Evolutionary conservation across 1,140 invertebrate genomes (phyloP).

Genomic region (Oppia nitens): DNA sequence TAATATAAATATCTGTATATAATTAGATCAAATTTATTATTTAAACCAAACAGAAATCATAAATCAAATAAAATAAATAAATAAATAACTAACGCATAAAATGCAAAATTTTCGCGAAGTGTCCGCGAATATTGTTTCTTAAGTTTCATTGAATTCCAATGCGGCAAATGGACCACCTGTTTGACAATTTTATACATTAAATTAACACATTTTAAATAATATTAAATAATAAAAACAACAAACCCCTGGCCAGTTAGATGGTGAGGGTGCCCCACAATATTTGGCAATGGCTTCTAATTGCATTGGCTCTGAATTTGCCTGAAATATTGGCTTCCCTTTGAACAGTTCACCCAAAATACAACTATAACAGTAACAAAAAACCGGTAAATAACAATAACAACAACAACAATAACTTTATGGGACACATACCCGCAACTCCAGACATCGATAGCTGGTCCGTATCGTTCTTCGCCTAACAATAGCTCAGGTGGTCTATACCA

Average conservation of each 20-base stretch:
- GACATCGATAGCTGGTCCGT: constrained; percentile 94
- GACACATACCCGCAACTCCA: constrained; percentile 79
- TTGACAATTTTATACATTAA: not conserved
- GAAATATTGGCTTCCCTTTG: constrained; percentile 85
- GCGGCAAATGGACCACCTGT: constrained; percentile 74
- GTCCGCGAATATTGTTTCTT: constrained; percentile 74
- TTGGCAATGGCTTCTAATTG: constrained; percentile 88
- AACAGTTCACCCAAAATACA: constrained; percentile 98
- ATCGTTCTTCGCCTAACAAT: constrained; percentile 88
- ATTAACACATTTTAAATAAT: constrained; percentile 4
- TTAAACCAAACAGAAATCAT: constrained; percentile 1
- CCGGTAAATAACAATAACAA: not conserved
- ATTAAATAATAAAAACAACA: not conserved
- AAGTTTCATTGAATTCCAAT: constrained; percentile 77
- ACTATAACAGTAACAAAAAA: constrained; percentile 25
- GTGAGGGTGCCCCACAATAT: constrained; percentile 85
- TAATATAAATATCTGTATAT: too few species aligned
- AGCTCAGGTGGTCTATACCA: constrained; percentile 98
- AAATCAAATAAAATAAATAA: constrained; percentile 12
- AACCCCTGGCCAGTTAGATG: constrained; percentile 61
- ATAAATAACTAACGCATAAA: too few species aligned
- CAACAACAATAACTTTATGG: not conserved
- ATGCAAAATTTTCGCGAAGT: constrained; percentile 77
- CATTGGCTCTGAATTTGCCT: constrained; percentile 79
- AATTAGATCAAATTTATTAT: too few species aligned